phyloP scores from a whole-genome alignment of 2,888 invertebrate genomes.

The Leucozona laternaria region DNA sequence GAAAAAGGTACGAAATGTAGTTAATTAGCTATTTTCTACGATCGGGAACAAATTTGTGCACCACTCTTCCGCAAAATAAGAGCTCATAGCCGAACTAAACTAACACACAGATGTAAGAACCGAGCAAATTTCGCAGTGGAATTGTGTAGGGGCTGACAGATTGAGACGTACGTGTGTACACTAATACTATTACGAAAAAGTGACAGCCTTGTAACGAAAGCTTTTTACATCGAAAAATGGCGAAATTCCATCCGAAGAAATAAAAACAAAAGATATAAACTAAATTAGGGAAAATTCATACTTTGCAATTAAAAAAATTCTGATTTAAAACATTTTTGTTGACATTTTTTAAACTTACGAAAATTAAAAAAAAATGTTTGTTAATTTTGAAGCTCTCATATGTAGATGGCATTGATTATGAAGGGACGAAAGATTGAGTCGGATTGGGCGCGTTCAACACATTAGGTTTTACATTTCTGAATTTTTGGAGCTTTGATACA shows the following conservation, averaged over 20 bases:
- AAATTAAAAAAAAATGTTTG: no score
- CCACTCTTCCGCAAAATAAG: constrained; percentile 75
- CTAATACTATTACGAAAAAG: constrained; percentile 22
- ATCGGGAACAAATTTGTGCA: constrained; percentile 68
- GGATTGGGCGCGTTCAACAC: no score
- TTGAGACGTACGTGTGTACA: constrained; percentile 4
- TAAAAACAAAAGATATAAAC: not conserved
- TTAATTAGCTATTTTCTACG: constrained; percentile 52
- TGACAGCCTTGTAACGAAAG: constrained; percentile 65
- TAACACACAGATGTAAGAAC: constrained; percentile 37
- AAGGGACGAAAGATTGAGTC: no score
- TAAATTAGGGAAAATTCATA: no score
- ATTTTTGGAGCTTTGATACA: no score
- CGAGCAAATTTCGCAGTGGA: constrained; percentile 55
- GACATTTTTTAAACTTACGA: no score
- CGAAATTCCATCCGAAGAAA: constrained; percentile 12
- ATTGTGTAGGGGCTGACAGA: constrained; percentile 32
- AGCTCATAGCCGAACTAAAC: constrained; percentile 60
- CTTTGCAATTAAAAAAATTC: no score
- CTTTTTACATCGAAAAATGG: constrained; percentile 67
- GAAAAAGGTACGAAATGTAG: constrained; percentile 50
- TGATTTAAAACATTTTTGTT: no score
- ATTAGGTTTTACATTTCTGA: no score
- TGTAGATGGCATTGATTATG: no score
- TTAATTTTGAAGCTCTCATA: no score